Conservation (phyloP, 2,888 invertebrate genomes). For the Chrysodeixis includens region DNA sequence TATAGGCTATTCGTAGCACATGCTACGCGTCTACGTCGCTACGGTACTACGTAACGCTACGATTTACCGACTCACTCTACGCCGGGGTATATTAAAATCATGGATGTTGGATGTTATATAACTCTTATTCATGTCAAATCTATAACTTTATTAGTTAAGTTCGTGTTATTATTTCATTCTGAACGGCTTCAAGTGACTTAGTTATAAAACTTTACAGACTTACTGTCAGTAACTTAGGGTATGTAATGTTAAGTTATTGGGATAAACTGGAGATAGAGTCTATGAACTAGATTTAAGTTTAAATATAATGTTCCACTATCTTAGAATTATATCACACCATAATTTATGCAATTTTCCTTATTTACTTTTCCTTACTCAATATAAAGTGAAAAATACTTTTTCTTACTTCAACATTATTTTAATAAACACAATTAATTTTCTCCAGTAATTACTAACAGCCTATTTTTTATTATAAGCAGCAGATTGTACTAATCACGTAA, state of each 20-base stretch:
- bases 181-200: constrained; percentile 31
- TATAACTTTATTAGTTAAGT: constrained; percentile 53
- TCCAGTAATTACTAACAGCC: no score
- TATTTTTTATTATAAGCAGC: neutral
- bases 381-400: no score
- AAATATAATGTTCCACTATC: neutral
- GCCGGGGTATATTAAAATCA: constrained; percentile 54
- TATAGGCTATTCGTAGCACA: constrained; percentile 68
- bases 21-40: constrained; percentile 63
- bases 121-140: constrained; percentile 49
- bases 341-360: no score
- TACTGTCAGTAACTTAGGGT: constrained; percentile 33
- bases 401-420: no score
- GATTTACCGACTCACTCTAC: constrained; percentile 41
- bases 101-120: constrained; percentile 34
- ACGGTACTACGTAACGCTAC: constrained; percentile 46
- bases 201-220: constrained; percentile 35
- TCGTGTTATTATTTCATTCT: constrained; percentile 37
- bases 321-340: neutral
- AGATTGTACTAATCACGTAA: neutral
- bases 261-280: constrained; percentile 18
- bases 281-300: neutral
- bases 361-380: no score
- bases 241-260: constrained; percentile 36
- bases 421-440: no score